Evolutionary conservation across 2,797 vertebrate species (phyloP).

Genomic region (Phoeniculus purpureus): DNA sequence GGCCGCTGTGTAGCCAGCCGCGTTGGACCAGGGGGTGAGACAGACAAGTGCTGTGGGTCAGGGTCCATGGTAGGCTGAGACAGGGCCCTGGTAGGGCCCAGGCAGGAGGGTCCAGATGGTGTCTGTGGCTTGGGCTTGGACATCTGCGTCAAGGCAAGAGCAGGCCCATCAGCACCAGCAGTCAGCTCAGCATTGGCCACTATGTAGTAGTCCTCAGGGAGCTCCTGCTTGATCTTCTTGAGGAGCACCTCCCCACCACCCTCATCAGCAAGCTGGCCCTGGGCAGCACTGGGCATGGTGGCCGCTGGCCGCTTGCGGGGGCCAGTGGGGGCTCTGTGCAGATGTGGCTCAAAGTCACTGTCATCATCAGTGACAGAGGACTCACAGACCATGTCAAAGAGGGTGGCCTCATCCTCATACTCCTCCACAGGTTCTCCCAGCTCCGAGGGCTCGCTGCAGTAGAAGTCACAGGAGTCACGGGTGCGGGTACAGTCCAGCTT

Average conservation of each 20-base stretch:
- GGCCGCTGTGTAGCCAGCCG: slow-evolving; percentile 69
- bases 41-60: slow-evolving; percentile 73
- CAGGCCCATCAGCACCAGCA: slow-evolving; percentile 70
- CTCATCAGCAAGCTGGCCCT: slow-evolving; percentile 65
- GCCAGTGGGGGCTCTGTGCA: slow-evolving; percentile 58
- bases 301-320: slow-evolving; percentile 75
- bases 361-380: slow-evolving; percentile 89
- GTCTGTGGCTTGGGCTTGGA: slow-evolving; percentile 79
- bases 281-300: slow-evolving; percentile 42
- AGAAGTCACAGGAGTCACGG: slow-evolving; percentile 87
- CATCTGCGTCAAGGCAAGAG: slow-evolving; percentile 81
- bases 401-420: slow-evolving; percentile 83
- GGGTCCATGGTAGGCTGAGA: slow-evolving; percentile 60
- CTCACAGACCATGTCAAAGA: slow-evolving; percentile 89
- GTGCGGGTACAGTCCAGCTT: slow-evolving; percentile 83
- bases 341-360: slow-evolving; percentile 83
- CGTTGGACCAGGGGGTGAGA: slow-evolving; percentile 66
- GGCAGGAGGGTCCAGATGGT: slow-evolving; percentile 68
- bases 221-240: slow-evolving; percentile 91
- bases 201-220: slow-evolving; percentile 85
- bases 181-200: slow-evolving; percentile 84
- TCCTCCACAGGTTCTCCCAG: slow-evolving; percentile 85
- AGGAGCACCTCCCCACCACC: slow-evolving; percentile 74
- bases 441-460: slow-evolving; percentile 87
- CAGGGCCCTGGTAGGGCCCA: slow-evolving; percentile 63